phyloP scores from a whole-genome alignment of 2,888 invertebrate genomes.

The Sinopyrophorus schimmeli region DNA sequence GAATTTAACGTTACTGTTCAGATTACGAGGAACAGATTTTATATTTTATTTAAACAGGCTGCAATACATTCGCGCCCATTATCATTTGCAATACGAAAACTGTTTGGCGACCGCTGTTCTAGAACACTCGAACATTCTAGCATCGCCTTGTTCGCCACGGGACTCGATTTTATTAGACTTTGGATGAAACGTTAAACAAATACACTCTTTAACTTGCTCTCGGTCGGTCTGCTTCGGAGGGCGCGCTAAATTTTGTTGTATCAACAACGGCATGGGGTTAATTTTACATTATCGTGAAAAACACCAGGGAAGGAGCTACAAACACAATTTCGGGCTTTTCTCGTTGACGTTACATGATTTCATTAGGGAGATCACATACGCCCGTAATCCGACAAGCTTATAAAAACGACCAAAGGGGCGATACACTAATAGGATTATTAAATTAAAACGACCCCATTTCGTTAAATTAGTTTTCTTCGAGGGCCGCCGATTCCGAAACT shows the following conservation, averaged over 20 bases:
- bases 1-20: no score
- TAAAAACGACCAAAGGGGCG: conserved; percentile 2
- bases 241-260: conserved; percentile 11
- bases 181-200: conserved; percentile 16
- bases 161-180: no score
- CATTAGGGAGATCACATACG: conserved; percentile 2
- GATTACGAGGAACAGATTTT: no score
- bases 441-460: conserved; percentile 11
- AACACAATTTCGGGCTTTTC: conserved; percentile 4
- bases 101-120: no score
- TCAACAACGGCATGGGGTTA: conserved; percentile 12
- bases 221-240: conserved; percentile 7
- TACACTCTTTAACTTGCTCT: conserved; percentile 9
- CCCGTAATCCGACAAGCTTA: conserved; percentile 1
- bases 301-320: neutral
- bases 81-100: no score
- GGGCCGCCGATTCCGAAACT: no score
- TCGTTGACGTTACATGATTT: conserved; percentile 5
- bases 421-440: conserved; percentile 9
- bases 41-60: no score
- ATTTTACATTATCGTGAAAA: conserved; percentile 12
- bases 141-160: no score
- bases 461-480: no score
- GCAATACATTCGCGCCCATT: no score
- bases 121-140: no score